Percentiles rank a stretch among this genome's conserved stretches.
Conservation (phyloP, 2,888 invertebrate genomes). For the Smittia aterrima region DNA sequence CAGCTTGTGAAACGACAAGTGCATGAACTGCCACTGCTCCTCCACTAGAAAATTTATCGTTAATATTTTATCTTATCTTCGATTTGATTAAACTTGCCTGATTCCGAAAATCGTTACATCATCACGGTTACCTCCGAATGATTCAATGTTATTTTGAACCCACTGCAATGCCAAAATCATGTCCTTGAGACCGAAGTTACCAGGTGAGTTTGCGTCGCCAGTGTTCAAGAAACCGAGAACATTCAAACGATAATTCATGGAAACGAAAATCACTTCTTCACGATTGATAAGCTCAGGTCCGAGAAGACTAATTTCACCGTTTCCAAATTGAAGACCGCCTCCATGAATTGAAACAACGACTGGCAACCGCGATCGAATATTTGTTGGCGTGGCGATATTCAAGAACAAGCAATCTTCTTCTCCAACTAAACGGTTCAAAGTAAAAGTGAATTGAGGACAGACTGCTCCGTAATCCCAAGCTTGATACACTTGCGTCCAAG, state of each 20-base stretch:
- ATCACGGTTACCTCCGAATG: slow-evolving; percentile 32
- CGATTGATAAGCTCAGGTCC: slow-evolving; percentile 17
- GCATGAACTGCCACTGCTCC: slow-evolving; percentile 31
- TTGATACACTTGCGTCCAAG: neutral
- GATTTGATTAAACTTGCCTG: neutral
- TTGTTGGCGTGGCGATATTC: slow-evolving; percentile 32
- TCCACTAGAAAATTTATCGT: neutral
- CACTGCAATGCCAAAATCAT: slow-evolving; percentile 33
- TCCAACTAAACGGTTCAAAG: neutral
- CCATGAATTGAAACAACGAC: slow-evolving; percentile 34
- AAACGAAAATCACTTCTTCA: slow-evolving; percentile 19
- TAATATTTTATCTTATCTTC: no score
- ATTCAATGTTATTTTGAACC: slow-evolving; percentile 35
- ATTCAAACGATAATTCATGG: slow-evolving; percentile 26
- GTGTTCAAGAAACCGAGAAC: slow-evolving; percentile 37
- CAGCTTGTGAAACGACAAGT: slow-evolving; percentile 5
- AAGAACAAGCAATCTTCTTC: slow-evolving; percentile 38
- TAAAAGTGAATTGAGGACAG: slow-evolving; percentile 25
- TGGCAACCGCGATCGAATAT: neutral
- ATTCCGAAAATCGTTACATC: slow-evolving; percentile 33
- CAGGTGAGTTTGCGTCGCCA: slow-evolving; percentile 25
- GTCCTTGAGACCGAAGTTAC: slow-evolving; percentile 33
- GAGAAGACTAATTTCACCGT: neutral
- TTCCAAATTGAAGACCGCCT: slow-evolving; percentile 22
- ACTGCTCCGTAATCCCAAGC: slow-evolving; percentile 18